A percentile compares a stretch with the other conserved stretches of the same genome.
phyloP scores from a whole-genome alignment of 1,140 invertebrate genomes.

The Galendromus occidentalis region DNA sequence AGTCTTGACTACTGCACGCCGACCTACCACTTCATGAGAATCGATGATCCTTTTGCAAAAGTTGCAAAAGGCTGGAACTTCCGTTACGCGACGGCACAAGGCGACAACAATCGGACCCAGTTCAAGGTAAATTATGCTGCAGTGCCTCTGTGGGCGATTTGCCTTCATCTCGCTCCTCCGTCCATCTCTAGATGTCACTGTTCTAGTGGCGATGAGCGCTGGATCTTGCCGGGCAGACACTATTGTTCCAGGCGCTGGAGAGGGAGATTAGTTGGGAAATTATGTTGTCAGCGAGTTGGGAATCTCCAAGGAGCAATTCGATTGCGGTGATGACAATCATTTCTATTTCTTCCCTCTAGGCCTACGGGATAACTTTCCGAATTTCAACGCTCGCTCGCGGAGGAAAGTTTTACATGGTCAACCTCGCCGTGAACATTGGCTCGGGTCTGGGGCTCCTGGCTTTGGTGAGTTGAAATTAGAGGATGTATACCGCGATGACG shows the following conservation, averaged over 20 bases:
- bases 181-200: too few relatives aligned
- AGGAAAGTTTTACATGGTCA: slow-evolving; percentile 33
- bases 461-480: slow-evolving; percentile 26
- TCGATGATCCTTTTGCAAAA: slow-evolving; percentile 24
- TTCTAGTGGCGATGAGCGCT: too few relatives aligned
- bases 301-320: too few relatives aligned
- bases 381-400: slow-evolving; percentile 31
- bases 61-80: slow-evolving; percentile 33
- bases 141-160: too few relatives aligned
- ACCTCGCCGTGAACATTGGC: slow-evolving; percentile 33
- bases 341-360: slow-evolving; percentile 28
- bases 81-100: slow-evolving; percentile 32
- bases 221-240: too few relatives aligned
- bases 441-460: slow-evolving; percentile 34
- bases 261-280: too few relatives aligned
- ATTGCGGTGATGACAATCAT: too few relatives aligned
- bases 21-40: slow-evolving; percentile 31
- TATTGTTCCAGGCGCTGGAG: too few relatives aligned
- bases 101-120: slow-evolving; percentile 28
- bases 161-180: too few relatives aligned
- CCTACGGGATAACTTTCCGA: slow-evolving; percentile 34
- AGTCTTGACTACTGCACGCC: slow-evolving; percentile 30
- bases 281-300: too few relatives aligned
- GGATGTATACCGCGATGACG: background rate
- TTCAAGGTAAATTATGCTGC: slow-evolving; percentile 26